phyloP scores from a whole-genome alignment of 2,888 invertebrate genomes.

The Lomographa bimaculata region DNA sequence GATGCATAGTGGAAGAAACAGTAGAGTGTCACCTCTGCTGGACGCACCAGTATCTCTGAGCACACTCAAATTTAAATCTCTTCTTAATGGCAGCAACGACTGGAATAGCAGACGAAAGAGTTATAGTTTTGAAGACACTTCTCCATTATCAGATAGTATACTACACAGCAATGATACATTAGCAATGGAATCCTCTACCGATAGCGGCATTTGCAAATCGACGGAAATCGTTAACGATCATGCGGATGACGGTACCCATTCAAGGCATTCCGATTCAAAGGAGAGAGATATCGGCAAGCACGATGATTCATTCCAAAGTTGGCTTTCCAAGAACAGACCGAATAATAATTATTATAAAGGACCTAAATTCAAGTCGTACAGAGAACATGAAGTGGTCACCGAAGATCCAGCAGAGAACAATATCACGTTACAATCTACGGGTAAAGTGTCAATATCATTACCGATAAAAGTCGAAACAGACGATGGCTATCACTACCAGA shows the following conservation, averaged over 20 bases:
- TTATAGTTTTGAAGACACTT: constrained; percentile 86
- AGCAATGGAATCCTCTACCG: constrained; percentile 89
- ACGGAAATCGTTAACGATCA: constrained; percentile 84
- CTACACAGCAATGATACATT: constrained; percentile 70
- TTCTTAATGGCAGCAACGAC: constrained; percentile 74
- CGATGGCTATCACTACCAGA: constrained; percentile 46
- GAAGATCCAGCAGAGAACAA: constrained; percentile 57
- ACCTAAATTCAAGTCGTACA: constrained; percentile 50
- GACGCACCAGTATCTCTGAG: constrained; percentile 66
- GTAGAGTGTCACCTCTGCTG: constrained; percentile 61
- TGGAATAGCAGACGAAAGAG: constrained; percentile 91
- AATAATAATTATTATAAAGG: constrained; percentile 52
- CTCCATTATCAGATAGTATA: constrained; percentile 59
- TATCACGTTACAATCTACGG: constrained; percentile 64
- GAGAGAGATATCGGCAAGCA: constrained; percentile 46
- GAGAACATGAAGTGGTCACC: constrained; percentile 50
- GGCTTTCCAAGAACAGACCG: constrained; percentile 68
- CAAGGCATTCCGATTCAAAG: constrained; percentile 40
- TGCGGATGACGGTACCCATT: constrained; percentile 44
- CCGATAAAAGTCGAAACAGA: constrained; percentile 62
- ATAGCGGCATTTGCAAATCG: constrained; percentile 90
- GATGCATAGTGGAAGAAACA: constrained; percentile 48
- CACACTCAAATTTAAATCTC: constrained; percentile 71
- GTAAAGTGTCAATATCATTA: constrained; percentile 71
- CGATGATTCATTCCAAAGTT: constrained; percentile 69